Conservation (phyloP, 2,888 invertebrate species). For the Monopis laevigella region DNA sequence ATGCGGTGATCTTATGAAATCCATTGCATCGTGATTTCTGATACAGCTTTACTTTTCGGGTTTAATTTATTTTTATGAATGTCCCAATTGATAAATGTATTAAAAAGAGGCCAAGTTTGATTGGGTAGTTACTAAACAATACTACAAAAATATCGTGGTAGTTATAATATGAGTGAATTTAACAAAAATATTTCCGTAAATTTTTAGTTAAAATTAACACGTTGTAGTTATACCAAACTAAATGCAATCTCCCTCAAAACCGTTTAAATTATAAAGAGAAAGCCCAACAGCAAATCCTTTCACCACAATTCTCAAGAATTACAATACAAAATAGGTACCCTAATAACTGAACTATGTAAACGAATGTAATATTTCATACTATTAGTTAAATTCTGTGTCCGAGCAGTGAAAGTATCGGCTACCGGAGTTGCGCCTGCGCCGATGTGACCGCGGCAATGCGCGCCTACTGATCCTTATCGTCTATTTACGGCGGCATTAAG, state of each 20-base stretch:
- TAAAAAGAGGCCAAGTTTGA: too few species aligned
- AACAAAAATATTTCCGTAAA: too few species aligned
- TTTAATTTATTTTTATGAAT: too few species aligned
- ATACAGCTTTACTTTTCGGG: too few species aligned
- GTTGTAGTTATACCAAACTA: constrained; percentile 1
- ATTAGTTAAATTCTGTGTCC: constrained; percentile 64
- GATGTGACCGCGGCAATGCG: constrained; percentile 8
- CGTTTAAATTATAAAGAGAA: background rate
- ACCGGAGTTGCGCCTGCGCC: constrained; percentile 45
- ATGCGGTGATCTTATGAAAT: too few species aligned
- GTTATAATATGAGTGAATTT: too few species aligned
- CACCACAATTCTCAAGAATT: background rate
- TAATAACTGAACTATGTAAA: constrained; percentile 8
- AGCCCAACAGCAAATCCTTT: background rate
- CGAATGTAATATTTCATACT: constrained; percentile 46
- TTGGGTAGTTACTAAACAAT: too few species aligned
- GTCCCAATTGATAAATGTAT: too few species aligned
- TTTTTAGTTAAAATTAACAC: too few species aligned
- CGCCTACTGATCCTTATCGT: constrained; percentile 43
- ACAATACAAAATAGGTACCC: constrained; percentile 6
- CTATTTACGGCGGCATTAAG: constrained; percentile 53
- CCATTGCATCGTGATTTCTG: too few species aligned
- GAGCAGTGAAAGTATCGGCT: constrained; percentile 58
- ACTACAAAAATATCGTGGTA: too few species aligned
- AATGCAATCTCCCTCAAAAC: constrained; percentile 1